Conservation (phyloP, 2,797 vertebrate species). For the Rhinella marina region DNA sequence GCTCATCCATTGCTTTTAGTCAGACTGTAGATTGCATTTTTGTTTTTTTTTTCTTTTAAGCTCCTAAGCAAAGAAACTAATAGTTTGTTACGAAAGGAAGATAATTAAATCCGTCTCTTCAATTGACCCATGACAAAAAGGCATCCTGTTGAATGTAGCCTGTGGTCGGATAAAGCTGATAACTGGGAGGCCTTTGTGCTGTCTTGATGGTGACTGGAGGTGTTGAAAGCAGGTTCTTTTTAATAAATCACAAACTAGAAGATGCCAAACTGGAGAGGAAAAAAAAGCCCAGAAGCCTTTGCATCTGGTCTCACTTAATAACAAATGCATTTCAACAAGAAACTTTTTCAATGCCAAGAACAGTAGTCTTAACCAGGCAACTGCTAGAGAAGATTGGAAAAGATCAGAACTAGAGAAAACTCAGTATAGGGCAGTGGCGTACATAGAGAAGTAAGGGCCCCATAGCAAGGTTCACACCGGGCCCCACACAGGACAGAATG, state of each 20-base stretch:
- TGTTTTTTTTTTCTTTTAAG: background rate
- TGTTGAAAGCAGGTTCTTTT: slow-evolving; percentile 30
- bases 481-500: no score
- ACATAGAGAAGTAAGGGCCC: no score
- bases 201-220: slow-evolving; percentile 1
- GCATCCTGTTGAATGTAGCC: slow-evolving; percentile 29
- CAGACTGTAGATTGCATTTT: background rate
- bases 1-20: background rate
- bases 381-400: background rate
- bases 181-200: slow-evolving; percentile 31
- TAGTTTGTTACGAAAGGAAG: background rate
- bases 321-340: background rate
- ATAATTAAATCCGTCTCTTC: slow-evolving; percentile 13
- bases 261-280: slow-evolving; percentile 15
- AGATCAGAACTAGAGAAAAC: background rate
- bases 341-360: background rate
- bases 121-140: slow-evolving; percentile 8
- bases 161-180: background rate
- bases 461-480: no score
- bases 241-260: slow-evolving; percentile 16
- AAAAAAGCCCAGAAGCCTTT: slow-evolving; percentile 1
- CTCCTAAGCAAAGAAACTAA: slow-evolving; percentile 1
- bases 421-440: background rate
- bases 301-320: slow-evolving; percentile 5
- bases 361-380: background rate